Conservation (phyloP, 2,113 vertebrate genomes). For the Rhagologus leucostigma region DNA sequence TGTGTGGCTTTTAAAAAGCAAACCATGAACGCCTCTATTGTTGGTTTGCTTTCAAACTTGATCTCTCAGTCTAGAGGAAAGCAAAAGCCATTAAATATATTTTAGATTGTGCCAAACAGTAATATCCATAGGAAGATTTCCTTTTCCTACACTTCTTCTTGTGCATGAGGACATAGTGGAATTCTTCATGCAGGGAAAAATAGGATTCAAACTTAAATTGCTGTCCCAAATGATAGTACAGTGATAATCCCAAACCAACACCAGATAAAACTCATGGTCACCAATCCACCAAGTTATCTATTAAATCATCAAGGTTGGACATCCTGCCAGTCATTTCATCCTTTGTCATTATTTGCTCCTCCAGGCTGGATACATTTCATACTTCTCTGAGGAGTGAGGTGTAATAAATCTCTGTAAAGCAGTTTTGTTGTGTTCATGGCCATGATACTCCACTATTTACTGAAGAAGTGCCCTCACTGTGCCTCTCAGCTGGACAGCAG, state of each 20-base stretch:
- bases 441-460: not conserved
- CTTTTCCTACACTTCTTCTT: not conserved
- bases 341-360: not conserved
- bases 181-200: not conserved
- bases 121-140: not conserved
- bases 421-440: not conserved
- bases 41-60: slow-evolving; percentile 25
- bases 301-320: not conserved
- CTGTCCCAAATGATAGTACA: not conserved
- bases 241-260: not conserved
- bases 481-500: not conserved
- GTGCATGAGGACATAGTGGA: not conserved
- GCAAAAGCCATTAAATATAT: not conserved
- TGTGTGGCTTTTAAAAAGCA: slow-evolving; percentile 1
- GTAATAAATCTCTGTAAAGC: not conserved
- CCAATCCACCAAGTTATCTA: not conserved
- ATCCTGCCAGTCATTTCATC: not conserved
- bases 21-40: not conserved
- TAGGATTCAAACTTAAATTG: not conserved
- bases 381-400: not conserved
- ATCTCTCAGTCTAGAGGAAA: not conserved
- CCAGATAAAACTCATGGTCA: not conserved
- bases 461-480: not conserved
- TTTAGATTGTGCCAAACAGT: not conserved
- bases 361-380: not conserved